Evolutionary conservation across 2,888 invertebrate species (phyloP).

Genomic region (Chromoteleia sp.): DNA sequence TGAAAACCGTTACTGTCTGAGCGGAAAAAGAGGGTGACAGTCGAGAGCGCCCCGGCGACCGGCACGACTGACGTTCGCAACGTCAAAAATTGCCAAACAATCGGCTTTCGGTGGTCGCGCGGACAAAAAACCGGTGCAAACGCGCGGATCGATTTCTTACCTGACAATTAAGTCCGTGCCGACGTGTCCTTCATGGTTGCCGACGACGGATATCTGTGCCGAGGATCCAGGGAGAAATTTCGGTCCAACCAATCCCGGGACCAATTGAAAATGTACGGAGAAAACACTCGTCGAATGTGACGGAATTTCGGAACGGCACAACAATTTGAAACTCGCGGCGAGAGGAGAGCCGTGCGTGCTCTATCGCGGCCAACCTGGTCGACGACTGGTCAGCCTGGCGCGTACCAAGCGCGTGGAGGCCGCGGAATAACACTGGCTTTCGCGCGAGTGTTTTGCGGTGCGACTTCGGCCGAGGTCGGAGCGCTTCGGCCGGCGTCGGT

Average conservation of each 20-base stretch:
- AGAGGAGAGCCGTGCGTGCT: slow-evolving; percentile 15
- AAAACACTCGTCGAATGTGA: slow-evolving; percentile 19
- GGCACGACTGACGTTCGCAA: slow-evolving; percentile 24
- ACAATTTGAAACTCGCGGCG: slow-evolving; percentile 32
- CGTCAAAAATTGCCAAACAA: slow-evolving; percentile 24
- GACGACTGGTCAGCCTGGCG: slow-evolving; percentile 60
- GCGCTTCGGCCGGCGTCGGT: slow-evolving; percentile 13
- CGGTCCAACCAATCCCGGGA: background rate
- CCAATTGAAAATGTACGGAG: background rate
- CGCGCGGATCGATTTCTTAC: slow-evolving; percentile 43
- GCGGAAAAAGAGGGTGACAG: slow-evolving; percentile 16
- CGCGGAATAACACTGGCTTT: slow-evolving; percentile 49
- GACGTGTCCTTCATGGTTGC: slow-evolving; percentile 54
- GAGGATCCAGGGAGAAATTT: background rate
- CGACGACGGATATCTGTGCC: slow-evolving; percentile 9
- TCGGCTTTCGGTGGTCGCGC: background rate
- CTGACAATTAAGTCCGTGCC: slow-evolving; percentile 44
- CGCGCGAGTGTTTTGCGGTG: slow-evolving; percentile 48
- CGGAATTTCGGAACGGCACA: slow-evolving; percentile 16
- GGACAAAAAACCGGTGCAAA: slow-evolving; percentile 25
- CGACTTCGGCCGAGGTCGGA: slow-evolving; percentile 42
- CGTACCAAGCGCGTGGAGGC: slow-evolving; percentile 42
- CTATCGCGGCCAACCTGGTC: slow-evolving; percentile 47
- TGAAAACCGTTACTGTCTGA: slow-evolving; percentile 7
- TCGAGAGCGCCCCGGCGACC: background rate